Base-by-base conservation (phyloP, 2,797 vertebrate species). In the Astyanax mexicanus region DNA sequence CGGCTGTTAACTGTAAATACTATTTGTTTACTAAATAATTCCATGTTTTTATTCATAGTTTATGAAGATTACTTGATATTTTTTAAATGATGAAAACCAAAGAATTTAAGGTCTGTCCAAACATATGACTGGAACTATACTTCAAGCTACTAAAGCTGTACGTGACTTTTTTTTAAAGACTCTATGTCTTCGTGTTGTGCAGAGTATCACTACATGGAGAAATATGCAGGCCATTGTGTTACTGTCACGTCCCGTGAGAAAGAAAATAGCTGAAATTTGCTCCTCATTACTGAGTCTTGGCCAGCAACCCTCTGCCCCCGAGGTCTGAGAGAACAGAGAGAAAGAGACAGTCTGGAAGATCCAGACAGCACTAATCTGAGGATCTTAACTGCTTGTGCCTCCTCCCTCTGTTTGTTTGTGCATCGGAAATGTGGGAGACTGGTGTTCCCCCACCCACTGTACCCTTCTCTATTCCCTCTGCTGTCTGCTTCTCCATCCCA, bases 351-450 rank as follows among this genome's bases (percentile, higher is more conserved):
- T 35, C 25, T 15, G 25, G 23, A 60, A 17, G 67, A 55, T 64
- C 29, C 64, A 69, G 49, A 62, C 7, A 38, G 23, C 29, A 23
- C 15, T 68, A 42, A 76, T 70, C 77, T 76, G 29, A 44, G 8
- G 21, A 69, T 54, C 25, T 67, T 27, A 74, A 71, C 71, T 57
- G 37, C 23, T 44, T 17, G n/a, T 54, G 61, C 25, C 49, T 61
- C 45, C 17, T 51, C 17, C 21, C 83, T 42, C 8, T 17, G 32
- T 77, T 77, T 89, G 84, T 86, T 89, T 88, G 80, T 70, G 23
- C 25, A 67, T 72, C 3, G 44, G 77, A 71, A 69, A 82, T 77
- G 80, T 65, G 52, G 42, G 67, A 55, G 61, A 51, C 35, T 15
- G 58, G 69, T 64, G 37, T 70, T 74, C 58, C 38, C 51, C 71